phyloP scores from a whole-genome alignment of 1,140 invertebrate species.

The Lepidurus packardi region DNA sequence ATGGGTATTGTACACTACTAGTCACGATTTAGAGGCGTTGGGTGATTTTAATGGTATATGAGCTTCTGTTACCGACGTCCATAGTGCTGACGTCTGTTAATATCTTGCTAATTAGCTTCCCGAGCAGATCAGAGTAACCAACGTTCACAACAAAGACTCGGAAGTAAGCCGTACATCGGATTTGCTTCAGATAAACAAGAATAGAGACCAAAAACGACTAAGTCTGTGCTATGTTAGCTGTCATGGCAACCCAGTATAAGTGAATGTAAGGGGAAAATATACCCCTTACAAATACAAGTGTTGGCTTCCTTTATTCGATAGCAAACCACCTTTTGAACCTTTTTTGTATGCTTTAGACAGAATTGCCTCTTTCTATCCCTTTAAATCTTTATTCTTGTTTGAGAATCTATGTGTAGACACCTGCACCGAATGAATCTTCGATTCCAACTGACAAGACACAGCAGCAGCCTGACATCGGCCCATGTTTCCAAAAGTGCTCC shows the following conservation, averaged over 20 bases:
- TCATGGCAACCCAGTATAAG: neutral
- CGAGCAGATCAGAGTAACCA: neutral
- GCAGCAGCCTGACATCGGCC: too few relatives aligned
- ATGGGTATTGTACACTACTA: neutral
- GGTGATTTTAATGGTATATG: neutral
- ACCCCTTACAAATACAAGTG: neutral
- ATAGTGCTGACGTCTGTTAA: neutral
- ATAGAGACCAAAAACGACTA: neutral
- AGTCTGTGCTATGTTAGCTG: neutral
- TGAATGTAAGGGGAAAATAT: neutral
- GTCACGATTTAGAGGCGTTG: neutral
- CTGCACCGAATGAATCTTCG: too few relatives aligned
- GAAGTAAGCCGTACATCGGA: neutral
- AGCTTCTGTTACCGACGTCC: constrained; percentile 2
- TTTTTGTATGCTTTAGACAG: too few relatives aligned
- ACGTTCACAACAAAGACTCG: neutral
- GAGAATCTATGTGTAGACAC: too few relatives aligned
- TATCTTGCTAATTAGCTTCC: neutral
- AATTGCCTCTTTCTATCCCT: too few relatives aligned
- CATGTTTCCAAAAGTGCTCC: too few relatives aligned
- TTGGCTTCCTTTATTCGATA: neutral
- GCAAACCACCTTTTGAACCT: too few relatives aligned
- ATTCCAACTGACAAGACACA: too few relatives aligned
- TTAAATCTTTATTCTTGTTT: too few relatives aligned
- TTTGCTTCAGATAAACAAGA: neutral